A percentile compares a stretch with the other conserved stretches of the same genome.
These are phyloP conservation scores for Actinostola sp. DNA, from an alignment of 92 coral and sea anemone species.

Conservation along the genomic window DNA sequence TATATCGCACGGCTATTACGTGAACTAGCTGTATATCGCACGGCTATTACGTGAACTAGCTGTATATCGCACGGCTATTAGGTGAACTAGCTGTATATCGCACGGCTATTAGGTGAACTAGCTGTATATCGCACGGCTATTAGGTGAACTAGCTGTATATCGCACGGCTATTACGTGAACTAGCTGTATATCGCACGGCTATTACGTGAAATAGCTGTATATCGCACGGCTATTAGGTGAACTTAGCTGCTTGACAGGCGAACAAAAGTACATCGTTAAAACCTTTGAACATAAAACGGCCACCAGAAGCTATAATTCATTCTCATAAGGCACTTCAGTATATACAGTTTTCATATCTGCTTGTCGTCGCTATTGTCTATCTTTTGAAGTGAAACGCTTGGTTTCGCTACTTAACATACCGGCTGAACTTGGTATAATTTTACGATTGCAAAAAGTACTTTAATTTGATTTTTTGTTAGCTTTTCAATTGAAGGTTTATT, in stretches of 20 bases:
- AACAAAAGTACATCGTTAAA: constrained; percentile 30
- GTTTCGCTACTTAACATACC: too few species aligned
- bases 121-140: constrained; percentile 9
- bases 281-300: constrained; percentile 9
- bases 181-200: constrained; percentile 1
- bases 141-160: background rate
- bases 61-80: constrained; percentile 6
- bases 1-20: background rate
- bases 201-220: background rate
- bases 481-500: background rate
- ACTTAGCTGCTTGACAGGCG: background rate
- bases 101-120: background rate
- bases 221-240: background rate
- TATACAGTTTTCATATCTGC: background rate
- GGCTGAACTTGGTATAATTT: too few species aligned
- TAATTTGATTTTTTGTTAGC: background rate
- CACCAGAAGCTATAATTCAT: constrained; percentile 21
- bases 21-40: background rate
- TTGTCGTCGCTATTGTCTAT: background rate
- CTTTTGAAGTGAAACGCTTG: background rate
- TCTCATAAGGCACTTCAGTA: background rate
- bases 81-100: background rate
- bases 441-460: background rate
- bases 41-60: background rate
- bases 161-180: background rate